Evolutionary conservation across 2,888 invertebrate genomes (phyloP), one percentile per base, ranked within the genome.

Genomic region (Oxycera nigricornis): DNA sequence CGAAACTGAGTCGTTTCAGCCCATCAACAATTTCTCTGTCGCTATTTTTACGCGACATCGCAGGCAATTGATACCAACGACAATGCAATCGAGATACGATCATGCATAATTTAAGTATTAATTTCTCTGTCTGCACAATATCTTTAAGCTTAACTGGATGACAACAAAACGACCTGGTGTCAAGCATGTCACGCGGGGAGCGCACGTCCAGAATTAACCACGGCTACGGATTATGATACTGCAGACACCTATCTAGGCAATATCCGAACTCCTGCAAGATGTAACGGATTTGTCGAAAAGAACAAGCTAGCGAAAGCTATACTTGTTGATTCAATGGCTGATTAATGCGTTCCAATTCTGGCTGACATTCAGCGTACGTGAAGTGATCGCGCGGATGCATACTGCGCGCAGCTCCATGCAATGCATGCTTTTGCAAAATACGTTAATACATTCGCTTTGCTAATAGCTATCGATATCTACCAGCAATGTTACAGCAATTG

Each of bases 321-420:
- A 55, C 70, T 11, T 31, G 55, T 28, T 65, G 65, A 65, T 65
- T 65, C 41, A 65, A 65, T 24, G 70, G 70, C 55, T 70, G 70
- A 70, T 70, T 70, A 70, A 70, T 70, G 70, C 55, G 70, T 70
- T 70, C 70, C 70, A 70, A 70, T 70, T 70, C 55, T 70, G 31
- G 55, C 31, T 70, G 52, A 70, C 55, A 70, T 70, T 55, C 70
- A 70, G 55, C 70, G 55, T 55, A 70, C 70, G 70, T 52, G 65
- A 65, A 65, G 35, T 17, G 22, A 39, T 41, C 22, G 39, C 39
- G 62, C 65, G 14, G 65, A 41, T 65, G 41, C 65, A 65, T 65
- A 41, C 65, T 65, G 24, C 14, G 41, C 24, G n/a, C 9, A 17
- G 11, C 11, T 30, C 22, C 24, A 14, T 41, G 35, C 41, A 65